phyloP scores from a whole-genome alignment of 53 echinoderm and acorn worm species.

The Holothuria scabra region DNA sequence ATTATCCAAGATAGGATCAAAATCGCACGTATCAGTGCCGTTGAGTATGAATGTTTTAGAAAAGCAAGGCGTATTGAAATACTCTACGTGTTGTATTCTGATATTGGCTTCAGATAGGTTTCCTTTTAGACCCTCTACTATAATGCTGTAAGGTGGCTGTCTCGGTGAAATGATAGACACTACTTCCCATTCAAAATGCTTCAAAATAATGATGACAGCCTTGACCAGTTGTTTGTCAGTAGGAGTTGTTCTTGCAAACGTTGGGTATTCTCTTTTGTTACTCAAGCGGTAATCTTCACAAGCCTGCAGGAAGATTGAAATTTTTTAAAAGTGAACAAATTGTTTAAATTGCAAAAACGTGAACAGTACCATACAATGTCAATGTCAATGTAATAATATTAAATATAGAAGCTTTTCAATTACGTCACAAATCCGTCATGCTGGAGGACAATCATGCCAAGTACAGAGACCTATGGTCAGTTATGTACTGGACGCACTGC shows the following conservation, averaged over 20 bases:
- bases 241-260: slow-evolving; percentile 84
- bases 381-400: no score
- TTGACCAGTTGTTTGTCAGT: slow-evolving; percentile 73
- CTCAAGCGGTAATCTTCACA: slow-evolving; percentile 81
- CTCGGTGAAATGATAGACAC: slow-evolving; percentile 70
- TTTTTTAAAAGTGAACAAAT: no score
- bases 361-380: no score
- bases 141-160: not conserved
- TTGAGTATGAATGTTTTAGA: not conserved
- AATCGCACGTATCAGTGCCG: not conserved
- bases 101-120: slow-evolving; percentile 3
- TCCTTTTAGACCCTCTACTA: slow-evolving; percentile 19
- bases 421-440: no score
- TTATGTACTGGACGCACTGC: no score
- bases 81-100: slow-evolving; percentile 39
- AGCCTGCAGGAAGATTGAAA: slow-evolving; percentile 59
- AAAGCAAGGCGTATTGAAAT: slow-evolving; percentile 59
- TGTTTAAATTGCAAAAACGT: no score
- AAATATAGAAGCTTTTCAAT: no score
- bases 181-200: slow-evolving; percentile 79
- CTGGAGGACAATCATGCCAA: no score
- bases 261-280: slow-evolving; percentile 72
- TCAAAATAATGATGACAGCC: slow-evolving; percentile 72
- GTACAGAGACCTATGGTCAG: no score
- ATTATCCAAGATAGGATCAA: slow-evolving; percentile 58